Base-by-base conservation (phyloP, 2,797 vertebrate species). In the Ctenopoma kingsleyae region DNA sequence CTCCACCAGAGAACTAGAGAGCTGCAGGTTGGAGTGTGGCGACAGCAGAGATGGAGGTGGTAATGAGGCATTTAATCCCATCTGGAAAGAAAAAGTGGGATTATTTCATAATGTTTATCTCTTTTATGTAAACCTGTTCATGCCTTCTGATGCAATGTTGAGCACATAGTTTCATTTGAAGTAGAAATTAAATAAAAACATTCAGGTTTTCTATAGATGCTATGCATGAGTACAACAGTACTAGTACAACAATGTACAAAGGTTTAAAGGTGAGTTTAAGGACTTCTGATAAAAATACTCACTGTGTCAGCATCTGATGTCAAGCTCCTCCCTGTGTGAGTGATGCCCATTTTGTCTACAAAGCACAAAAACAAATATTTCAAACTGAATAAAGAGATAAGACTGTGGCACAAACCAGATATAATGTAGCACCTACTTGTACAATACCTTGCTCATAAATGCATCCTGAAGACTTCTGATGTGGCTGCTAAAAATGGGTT, bases 41-140 rank as follows among this genome's bases (percentile, higher is more conserved):
- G 95, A 95, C 72, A 95, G 89, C 3, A 92, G 76, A 60, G 96
- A 93, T 11, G 94, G 93, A 12, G 95, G 94, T 56, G 94, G 95
- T 54, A 96, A 80, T 0, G 85, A 94, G 30, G 92, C 80, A 62
- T 91, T 93, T 86, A 95, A 93, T 87, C 93, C 94, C 19, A 79
- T 84, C 96, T 98, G 92, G 30, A 47, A 56, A 57, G 17, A 80
- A 70, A 50, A 71, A n/a, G n/a, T n/a, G n/a, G n/a, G n/a, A n/a
- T n/a, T n/a, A n/a, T n/a, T n/a, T n/a, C n/a, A n/a, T n/a, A n/a
- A n/a, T n/a, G n/a, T n/a, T n/a, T n/a, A n/a, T n/a, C n/a, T n/a
- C n/a, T n/a, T n/a, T n/a, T n/a, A n/a, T n/a, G n/a, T n/a, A n/a
- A n/a, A n/a, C n/a, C n/a, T n/a, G n/a, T n/a, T n/a, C n/a, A n/a